A percentile compares a stretch with the other conserved stretches of the same genome.
Conservation (phyloP, 2,888 invertebrate species). For the Microctonus aethiopoides region DNA sequence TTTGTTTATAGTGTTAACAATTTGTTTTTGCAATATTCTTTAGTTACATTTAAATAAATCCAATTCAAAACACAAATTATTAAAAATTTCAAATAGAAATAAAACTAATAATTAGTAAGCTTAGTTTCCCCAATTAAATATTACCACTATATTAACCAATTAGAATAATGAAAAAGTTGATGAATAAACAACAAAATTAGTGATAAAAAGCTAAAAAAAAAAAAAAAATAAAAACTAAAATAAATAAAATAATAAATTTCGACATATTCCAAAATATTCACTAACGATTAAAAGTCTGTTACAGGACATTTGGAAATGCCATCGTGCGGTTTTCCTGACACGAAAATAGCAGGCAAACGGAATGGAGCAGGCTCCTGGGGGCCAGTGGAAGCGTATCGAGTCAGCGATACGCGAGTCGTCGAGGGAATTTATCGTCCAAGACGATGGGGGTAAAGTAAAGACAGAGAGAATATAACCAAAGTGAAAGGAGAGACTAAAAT, state of each 20-base stretch:
- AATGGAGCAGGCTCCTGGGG: background rate
- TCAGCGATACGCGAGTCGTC: conserved; percentile 57
- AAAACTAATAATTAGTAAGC: no score
- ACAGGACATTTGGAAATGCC: conserved; percentile 8
- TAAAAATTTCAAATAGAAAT: no score
- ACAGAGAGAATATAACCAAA: conserved; percentile 10
- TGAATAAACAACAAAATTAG: no score
- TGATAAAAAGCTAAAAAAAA: no score
- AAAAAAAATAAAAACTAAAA: background rate
- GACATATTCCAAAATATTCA: background rate
- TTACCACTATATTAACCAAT: no score
- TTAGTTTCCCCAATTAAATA: no score
- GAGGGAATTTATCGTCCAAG: conserved; percentile 60
- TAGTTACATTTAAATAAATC: no score
- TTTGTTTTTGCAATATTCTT: no score
- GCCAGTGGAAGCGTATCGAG: conserved; percentile 42
- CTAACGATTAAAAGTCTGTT: conserved; percentile 6
- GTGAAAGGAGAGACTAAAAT: background rate
- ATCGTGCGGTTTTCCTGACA: conserved; percentile 14
- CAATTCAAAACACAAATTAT: no score
- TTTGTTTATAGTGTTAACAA: no score
- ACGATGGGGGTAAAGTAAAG: conserved; percentile 37
- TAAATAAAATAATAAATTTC: background rate
- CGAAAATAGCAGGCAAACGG: conserved; percentile 16
- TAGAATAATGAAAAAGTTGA: no score